Evolutionary conservation across 2,113 vertebrate genomes (phyloP), one percentile per base, ranked within the genome.

Genomic region (Corydoras maculifer): DNA sequence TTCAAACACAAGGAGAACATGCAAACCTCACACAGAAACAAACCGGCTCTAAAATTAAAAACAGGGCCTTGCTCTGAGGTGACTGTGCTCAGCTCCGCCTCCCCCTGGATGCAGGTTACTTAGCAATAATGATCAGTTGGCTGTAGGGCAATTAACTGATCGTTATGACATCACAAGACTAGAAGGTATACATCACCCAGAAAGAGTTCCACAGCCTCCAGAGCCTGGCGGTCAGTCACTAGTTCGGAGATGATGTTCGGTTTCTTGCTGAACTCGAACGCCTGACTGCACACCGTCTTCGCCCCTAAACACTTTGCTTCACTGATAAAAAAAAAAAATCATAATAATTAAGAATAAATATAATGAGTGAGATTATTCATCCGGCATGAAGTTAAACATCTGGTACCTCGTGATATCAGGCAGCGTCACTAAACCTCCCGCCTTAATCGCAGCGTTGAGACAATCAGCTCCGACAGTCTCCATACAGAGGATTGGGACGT

Each of bases 391-490:
- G 1, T 10, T 8, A 10, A 53, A 14, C 51, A 10, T 12, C 10
- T 4, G 54, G 12, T 13, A 92, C 91, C 91, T 92, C 30, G 89
- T 90, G 79, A 92, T 91, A 75, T 89, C 87, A 25, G 88, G 86
- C 62, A 92, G 76, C 1, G 89, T 91, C 54, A 92, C 87, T 31
- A 84, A 13, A 76, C 69, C 80, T 49, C 87, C 85, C 0, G 87
- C 88, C 43, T 87, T 89, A 0, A 89, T 9, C 0, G 91, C 84
- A 0, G 87, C 89, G 3, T 90, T 90, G 14, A 92, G 78, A 65
- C 88, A 89, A 75, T 91, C 74, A 0, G 91, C 91, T 3, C 91
- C 91, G n/a, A 73, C 76, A 0, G 90, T 91, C 79, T 92, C 91
- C 88, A 92, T 88, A 69, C 86, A 86, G 1, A 92, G 48, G 35